Base-by-base conservation (phyloP, 1,140 invertebrate species). In the Drosophila elegans region DNA sequence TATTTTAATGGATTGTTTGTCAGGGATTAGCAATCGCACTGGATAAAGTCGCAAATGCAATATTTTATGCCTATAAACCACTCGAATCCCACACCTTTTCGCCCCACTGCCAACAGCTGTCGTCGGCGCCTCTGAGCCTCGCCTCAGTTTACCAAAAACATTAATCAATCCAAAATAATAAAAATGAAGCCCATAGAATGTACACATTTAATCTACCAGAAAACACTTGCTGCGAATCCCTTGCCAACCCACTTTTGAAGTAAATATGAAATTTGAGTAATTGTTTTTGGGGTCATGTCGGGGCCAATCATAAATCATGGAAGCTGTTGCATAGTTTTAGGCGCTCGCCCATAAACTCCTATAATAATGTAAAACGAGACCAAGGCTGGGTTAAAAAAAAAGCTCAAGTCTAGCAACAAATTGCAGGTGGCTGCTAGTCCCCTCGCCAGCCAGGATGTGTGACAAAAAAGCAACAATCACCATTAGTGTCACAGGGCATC, bases 391-490 rank as follows among this genome's bases (percentile, higher is more conserved):
- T 29, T 29, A 5, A 32, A 55, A 46, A 60, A 55, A 59, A 45
- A 29, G 46, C 52, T 54, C 32, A 34, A 68, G 38, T 39, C 49
- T 84, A 71, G 46, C 39, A 76, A 84, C 86, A 78, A 78, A 78
- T 67, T 80, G 62, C 73, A 68, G 74, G 63, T 57, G 38, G 62
- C 52, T 42, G 11, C 27, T 21, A 32, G 5, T 32, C 29, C 29
- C 6, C 29, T 56, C 32, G 25, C 59, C 38, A n/a, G 6, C 46
- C 4, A 41, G 54, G 71, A 69, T 77, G 62, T 84, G 77, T 89
- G 85, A 89, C 82, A 84, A 89, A 89, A 89, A 68, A 89, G 84
- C 84, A 89, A 89, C 84, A 89, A 89, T 90, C 85, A 89, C 85
- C 84, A 89, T 89, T 89, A 89, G 80, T 89, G 84, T 89, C 84